These are phyloP conservation scores for Nicator chloris DNA, from an alignment of 2,113 vertebrate genomes.

Conservation along the genomic window DNA sequence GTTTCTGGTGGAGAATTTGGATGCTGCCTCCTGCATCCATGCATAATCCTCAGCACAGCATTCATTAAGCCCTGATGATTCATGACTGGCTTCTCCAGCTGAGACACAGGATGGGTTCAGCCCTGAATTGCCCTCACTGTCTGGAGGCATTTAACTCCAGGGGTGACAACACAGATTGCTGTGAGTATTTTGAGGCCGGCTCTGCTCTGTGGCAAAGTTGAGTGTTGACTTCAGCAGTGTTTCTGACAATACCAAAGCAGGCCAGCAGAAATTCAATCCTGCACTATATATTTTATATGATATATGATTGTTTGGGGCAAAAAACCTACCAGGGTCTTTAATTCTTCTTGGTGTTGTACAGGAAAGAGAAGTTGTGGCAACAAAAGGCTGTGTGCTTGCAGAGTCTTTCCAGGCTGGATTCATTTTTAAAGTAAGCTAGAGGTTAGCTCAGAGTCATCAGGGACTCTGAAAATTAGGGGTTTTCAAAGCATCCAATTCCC, in stretches of 20 bases:
- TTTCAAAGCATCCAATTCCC: background rate
- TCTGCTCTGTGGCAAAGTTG: background rate
- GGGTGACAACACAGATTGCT: background rate
- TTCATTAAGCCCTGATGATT: constrained; percentile 49
- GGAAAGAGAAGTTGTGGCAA: background rate
- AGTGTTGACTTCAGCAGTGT: background rate
- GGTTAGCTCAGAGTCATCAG: background rate
- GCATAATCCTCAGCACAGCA: background rate
- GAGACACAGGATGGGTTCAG: background rate
- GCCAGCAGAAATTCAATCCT: background rate
- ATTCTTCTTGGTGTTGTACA: background rate
- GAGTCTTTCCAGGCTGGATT: background rate
- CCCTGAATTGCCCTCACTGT: background rate
- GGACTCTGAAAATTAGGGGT: constrained; percentile 10
- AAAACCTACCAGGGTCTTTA: background rate
- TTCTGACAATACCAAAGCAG: background rate
- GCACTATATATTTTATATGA: background rate
- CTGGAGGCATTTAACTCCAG: background rate
- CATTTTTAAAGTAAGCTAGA: background rate
- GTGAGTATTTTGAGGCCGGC: background rate
- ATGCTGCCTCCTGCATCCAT: background rate
- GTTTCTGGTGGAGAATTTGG: background rate
- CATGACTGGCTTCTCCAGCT: background rate
- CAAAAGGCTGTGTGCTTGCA: background rate
- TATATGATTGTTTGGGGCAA: background rate